Evolutionary conservation across 2,113 vertebrate genomes (phyloP), one percentile per base, ranked within the genome.

Genomic region (Phainopepla nitens): DNA sequence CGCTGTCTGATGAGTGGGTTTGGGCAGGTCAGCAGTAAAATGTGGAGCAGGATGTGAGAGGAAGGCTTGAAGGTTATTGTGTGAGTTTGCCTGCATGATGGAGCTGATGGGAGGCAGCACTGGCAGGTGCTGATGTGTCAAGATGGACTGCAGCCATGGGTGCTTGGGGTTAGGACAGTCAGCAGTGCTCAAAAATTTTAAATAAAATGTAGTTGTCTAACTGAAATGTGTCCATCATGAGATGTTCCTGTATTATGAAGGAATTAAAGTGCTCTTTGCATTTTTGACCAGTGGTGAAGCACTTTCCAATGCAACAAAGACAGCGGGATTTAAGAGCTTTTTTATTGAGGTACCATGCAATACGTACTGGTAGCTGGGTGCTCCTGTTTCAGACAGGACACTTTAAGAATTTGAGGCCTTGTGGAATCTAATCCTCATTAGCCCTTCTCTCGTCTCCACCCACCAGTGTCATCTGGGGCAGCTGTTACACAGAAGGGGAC

Each of bases 111-210:
- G 29, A 76, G 12, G 39, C 51, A 66, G 25, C 2, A 6, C 6
- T 3, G 2, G 8, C 17, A 47, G 33, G 25, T 35, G 9, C 35
- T 7, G 1, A 15, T 6, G 2, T 25, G 25, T 18, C 24, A 70
- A 13, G 5, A 15, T 33, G 11, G 20, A 51, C 35, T 1, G 1
- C 31, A 61, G 7, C 0, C 1, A 4, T 16, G 31, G 4, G 14
- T 36, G 13, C 25, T 56, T 50, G 18, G n/a, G 23, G 7, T 27
- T 21, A 7, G 15, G 24, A 20, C 15, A 62, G 56, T 6, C 11
- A 66, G 18, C 12, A 57, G 15, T 2, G 2, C 28, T 57, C 23
- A 86, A 15, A 27, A 51, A 7, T 73, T 85, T 50, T 87, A 28
- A 35, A 19, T 39, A 58, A 85, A 93, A 71, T 24, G 16, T 3